Base-by-base conservation (phyloP, 2,113 vertebrate species). In the Entomyzon cyanotis region DNA sequence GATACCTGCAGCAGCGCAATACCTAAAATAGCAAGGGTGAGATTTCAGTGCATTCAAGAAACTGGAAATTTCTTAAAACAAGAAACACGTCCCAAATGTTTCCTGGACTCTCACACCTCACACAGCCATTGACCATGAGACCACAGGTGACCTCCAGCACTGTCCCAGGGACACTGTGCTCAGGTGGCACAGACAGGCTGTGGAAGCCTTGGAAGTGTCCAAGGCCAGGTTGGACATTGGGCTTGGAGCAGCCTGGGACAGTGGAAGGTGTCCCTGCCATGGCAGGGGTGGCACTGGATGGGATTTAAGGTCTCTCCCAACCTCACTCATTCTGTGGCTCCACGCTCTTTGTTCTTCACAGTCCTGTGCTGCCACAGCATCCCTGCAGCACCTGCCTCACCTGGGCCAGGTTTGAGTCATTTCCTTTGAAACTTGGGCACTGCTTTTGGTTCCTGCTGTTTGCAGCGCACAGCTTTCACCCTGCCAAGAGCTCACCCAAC, bases 381-480 rank as follows among this genome's bases (percentile, higher is more conserved):
- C 52, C 37, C 49, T 7, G 67, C 70, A 74, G 55, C n/a, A 18
- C 15, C 31, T 7, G 30, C 0, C 56, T 25, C 63, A 31, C 31
- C 12, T 19, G 68, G 33, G 12, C 30, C 3, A 2, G 27, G 17
- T 33, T 31, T 21, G 16, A 10, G 15, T 12, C 39, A 15, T 30
- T 21, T 15, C 64, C 75, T 62, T 7, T 5, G 22, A 9, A 42
- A 27, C 17, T 1, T 4, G 46, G 73, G 30, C 3, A 0, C 15
- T n/a, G 30, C 19, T 74, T 76, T 24, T 37, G 14, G 19, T 7
- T 59, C 27, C 55, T 37, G 59, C 1, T 2, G 18, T 20, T 55
- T 5, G 5, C 71, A 22, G 52, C 0, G 5, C 23, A 15, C 2
- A 2, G 7, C 31, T 28, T 20, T 11, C 50, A 2, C 18, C 70